Percentiles rank a stretch among this genome's conserved stretches.
phyloP scores from a whole-genome alignment of 2,113 vertebrate genomes.

The Trichomycterus rosablanca region DNA sequence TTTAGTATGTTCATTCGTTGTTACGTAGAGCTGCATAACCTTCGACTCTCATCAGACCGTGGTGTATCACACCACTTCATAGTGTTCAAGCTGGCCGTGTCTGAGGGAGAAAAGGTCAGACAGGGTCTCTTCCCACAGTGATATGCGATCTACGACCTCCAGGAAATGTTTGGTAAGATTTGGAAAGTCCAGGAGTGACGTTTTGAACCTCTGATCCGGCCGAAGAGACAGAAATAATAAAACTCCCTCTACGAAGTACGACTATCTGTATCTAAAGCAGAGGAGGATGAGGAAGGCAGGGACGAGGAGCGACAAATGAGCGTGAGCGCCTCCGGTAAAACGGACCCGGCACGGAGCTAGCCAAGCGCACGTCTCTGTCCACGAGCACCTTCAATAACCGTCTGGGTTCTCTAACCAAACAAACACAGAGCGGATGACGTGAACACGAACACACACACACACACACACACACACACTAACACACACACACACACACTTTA shows the following conservation, averaged over 20 bases:
- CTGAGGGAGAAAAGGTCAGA: too few relatives aligned
- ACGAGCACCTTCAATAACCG: too few relatives aligned
- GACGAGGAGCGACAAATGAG: conserved; percentile 10
- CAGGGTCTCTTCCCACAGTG: too few relatives aligned
- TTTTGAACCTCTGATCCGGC: conserved; percentile 6
- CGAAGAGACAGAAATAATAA: background rate
- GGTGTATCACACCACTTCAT: too few relatives aligned
- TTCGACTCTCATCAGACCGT: too few relatives aligned
- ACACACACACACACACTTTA: background rate
- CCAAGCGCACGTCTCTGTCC: background rate
- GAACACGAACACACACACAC: background rate
- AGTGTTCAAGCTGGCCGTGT: too few relatives aligned
- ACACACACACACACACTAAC: background rate
- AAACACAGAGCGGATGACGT: too few relatives aligned
- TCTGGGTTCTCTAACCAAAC: too few relatives aligned
- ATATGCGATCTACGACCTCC: too few relatives aligned
- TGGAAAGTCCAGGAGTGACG: background rate
- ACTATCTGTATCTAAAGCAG: conserved; percentile 1
- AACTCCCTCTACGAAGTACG: background rate
- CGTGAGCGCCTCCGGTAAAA: background rate
- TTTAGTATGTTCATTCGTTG: too few relatives aligned
- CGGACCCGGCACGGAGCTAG: background rate
- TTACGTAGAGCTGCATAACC: too few relatives aligned
- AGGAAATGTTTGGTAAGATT: too few relatives aligned
- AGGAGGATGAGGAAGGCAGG: conserved; percentile 22